phyloP scores from a whole-genome alignment of 2,888 invertebrate species.

The Drosophila recens region DNA sequence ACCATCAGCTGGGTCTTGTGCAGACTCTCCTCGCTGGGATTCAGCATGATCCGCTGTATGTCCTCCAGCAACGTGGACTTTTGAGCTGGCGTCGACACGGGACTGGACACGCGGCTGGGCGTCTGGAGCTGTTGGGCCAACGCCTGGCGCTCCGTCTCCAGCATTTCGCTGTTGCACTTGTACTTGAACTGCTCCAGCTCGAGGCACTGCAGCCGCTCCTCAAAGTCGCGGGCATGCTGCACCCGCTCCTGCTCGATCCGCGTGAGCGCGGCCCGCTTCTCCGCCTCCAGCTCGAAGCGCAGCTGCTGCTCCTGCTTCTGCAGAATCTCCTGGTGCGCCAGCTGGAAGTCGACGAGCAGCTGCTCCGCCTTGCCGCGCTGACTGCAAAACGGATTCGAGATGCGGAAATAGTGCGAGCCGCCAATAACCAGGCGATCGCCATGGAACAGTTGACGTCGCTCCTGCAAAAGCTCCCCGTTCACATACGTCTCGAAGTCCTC shows the following conservation, averaged over 20 bases:
- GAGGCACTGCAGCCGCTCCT: constrained; percentile 82
- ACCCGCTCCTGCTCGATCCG: constrained; percentile 83
- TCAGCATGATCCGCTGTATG: constrained; percentile 83
- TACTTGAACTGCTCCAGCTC: constrained; percentile 85
- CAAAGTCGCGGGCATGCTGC: constrained; percentile 80
- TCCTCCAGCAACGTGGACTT: constrained; percentile 83
- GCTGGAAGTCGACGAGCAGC: constrained; percentile 86
- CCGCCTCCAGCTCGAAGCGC: constrained; percentile 82
- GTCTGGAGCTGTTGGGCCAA: constrained; percentile 56
- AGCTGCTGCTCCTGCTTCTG: constrained; percentile 86
- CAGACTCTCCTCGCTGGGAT: constrained; percentile 83
- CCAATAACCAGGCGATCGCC: constrained; percentile 87
- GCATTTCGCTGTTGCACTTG: constrained; percentile 86
- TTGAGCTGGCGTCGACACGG: constrained; percentile 73
- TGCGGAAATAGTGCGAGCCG: constrained; percentile 87
- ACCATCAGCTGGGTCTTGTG: constrained; percentile 84
- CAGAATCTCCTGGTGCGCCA: constrained; percentile 87
- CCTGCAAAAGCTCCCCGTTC: constrained; percentile 86
- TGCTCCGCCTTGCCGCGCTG: constrained; percentile 77
- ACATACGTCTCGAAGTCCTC: constrained; percentile 86
- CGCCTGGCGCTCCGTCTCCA: constrained; percentile 84
- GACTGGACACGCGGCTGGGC: constrained; percentile 17
- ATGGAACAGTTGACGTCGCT: constrained; percentile 85
- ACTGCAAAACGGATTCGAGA: constrained; percentile 85
- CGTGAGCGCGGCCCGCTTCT: constrained; percentile 80